Percentiles rank a stretch among this genome's conserved stretches.
Evolutionary conservation across 2,797 vertebrate genomes (phyloP).

Genomic region (Cynopterus sphinx): DNA sequence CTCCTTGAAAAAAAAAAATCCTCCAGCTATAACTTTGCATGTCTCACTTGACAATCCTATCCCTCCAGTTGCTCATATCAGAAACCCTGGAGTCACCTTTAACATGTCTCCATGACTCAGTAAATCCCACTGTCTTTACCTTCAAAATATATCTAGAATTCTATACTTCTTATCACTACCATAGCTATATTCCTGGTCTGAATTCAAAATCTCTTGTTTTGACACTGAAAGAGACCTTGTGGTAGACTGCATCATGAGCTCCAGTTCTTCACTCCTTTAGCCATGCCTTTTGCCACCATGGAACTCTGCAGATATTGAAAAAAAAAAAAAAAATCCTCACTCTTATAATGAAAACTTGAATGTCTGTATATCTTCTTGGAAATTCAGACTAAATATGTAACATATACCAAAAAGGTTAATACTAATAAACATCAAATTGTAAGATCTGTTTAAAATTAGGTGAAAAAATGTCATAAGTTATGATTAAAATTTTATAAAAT

Average conservation of each 20-base stretch:
- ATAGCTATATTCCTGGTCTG: neutral
- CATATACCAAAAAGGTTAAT: neutral
- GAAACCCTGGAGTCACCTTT: neutral
- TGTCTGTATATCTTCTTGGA: neutral
- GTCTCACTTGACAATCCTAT: neutral
- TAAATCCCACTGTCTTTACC: neutral
- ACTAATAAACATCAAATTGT: conserved; percentile 3
- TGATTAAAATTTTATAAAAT: neutral
- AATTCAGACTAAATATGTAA: neutral
- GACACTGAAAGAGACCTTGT: neutral
- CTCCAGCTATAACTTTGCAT: neutral
- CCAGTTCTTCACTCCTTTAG: neutral
- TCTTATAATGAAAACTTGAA: neutral
- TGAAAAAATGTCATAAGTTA: neutral
- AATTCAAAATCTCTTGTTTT: neutral
- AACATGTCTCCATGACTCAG: neutral
- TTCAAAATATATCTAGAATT: neutral
- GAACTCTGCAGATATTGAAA: neutral
- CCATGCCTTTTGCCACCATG: neutral
- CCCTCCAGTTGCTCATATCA: neutral
- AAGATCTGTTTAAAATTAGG: conserved; percentile 1
- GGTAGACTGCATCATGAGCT: neutral
- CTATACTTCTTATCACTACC: neutral
- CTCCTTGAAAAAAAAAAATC: neutral
- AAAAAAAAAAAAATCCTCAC: neutral